phyloP scores from a whole-genome alignment of 2,113 vertebrate species.

The Balaeniceps rex region DNA sequence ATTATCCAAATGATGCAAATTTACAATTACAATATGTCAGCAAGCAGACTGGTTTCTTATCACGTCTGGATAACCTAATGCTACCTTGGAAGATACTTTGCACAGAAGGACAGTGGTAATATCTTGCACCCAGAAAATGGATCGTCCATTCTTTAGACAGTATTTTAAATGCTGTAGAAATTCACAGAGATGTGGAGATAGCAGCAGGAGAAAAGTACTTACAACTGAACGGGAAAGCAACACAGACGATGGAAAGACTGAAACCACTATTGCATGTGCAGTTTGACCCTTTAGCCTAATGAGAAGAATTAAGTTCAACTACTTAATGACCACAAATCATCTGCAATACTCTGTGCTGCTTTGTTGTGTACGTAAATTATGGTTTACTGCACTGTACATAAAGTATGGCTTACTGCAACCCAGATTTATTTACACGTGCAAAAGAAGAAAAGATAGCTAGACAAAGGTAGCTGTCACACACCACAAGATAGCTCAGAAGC shows the following conservation, averaged over 20 bases:
- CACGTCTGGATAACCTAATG: not conserved
- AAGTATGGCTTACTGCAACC: not conserved
- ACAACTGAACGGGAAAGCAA: not conserved
- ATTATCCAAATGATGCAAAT: not conserved
- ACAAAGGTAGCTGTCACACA: not conserved
- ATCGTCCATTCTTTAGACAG: not conserved
- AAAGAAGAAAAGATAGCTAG: not conserved
- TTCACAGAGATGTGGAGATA: not conserved
- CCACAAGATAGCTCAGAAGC: not conserved
- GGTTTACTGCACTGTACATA: not conserved
- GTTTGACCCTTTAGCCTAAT: not conserved
- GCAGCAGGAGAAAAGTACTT: not conserved
- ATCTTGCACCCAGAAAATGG: not conserved
- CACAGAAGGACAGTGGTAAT: not conserved
- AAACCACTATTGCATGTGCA: not conserved
- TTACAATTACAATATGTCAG: not conserved
- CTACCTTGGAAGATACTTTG: not conserved
- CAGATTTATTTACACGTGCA: not conserved
- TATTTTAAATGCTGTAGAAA: constrained; percentile 1
- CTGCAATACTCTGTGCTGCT: not conserved
- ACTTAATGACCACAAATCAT: not conserved
- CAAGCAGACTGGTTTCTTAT: not conserved
- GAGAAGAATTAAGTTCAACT: not conserved
- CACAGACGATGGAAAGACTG: not conserved
- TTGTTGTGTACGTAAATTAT: not conserved